Percentiles rank a stretch among this genome's conserved stretches.
Conservation (phyloP, 2,888 invertebrate genomes). For the Proisotoma minuta region DNA sequence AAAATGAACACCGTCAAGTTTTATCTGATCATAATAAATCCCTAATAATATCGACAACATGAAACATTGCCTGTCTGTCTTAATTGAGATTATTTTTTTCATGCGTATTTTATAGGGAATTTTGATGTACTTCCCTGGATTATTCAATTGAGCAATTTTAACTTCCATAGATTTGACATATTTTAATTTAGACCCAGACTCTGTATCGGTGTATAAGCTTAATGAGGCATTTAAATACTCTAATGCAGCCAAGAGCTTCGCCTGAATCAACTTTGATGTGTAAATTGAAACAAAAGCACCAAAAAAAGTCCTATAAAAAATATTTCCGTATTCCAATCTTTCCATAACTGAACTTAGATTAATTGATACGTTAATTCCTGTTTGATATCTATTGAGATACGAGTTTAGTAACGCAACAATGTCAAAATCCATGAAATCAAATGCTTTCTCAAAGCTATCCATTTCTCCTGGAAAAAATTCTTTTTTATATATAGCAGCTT, state of each 20-base stretch:
- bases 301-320: background rate
- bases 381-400: background rate
- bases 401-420: too few species aligned
- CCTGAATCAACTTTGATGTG: too few species aligned
- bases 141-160: too few species aligned
- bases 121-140: too few species aligned
- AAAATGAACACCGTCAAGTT: background rate
- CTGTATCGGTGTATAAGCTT: too few species aligned
- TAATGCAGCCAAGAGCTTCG: too few species aligned
- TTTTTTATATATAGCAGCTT: background rate
- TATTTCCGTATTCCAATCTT: background rate
- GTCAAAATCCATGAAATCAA: background rate
- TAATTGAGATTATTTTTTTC: too few species aligned
- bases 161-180: too few species aligned
- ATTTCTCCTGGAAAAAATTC: background rate
- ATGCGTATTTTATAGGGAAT: too few species aligned
- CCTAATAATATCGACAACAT: background rate
- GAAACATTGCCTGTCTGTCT: background rate
- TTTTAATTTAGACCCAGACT: too few species aligned
- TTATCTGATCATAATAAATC: background rate
- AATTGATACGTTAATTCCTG: background rate
- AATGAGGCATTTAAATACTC: too few species aligned
- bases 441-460: background rate
- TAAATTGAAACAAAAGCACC: too few species aligned
- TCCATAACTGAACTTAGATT: background rate